A percentile compares a stretch with the other conserved stretches of the same genome.
These are phyloP conservation scores for Trissolcus basalis DNA, from an alignment of 1,140 invertebrate genomes.

Conservation along the genomic window DNA sequence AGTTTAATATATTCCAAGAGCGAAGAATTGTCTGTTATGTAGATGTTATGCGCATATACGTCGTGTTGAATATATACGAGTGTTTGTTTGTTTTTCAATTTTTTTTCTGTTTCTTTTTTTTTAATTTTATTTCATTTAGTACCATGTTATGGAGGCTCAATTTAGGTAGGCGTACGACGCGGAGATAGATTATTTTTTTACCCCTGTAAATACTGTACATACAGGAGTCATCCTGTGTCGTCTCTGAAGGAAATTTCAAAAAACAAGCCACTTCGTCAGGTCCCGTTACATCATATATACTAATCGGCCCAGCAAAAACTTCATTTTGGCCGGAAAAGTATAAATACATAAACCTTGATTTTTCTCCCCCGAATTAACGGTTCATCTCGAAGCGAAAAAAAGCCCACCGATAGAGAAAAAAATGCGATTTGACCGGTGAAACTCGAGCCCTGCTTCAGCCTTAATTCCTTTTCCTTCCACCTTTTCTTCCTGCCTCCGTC, in stretches of 20 bases:
- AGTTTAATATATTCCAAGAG: conserved; percentile 48
- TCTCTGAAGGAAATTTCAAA: too few relatives aligned
- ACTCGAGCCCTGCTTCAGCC: conserved; percentile 41
- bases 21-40: conserved; percentile 31
- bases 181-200: conserved; percentile 40
- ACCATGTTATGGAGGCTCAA: conserved; percentile 71
- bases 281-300: too few relatives aligned
- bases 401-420: conserved; percentile 49
- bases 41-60: conserved; percentile 37
- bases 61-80: conserved; percentile 33
- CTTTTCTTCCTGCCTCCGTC: conserved; percentile 10
- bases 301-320: too few relatives aligned
- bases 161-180: conserved; percentile 66
- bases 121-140: conserved; percentile 39
- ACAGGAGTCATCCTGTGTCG: conserved; percentile 24
- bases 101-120: too few relatives aligned
- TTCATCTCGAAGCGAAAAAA: conserved; percentile 4
- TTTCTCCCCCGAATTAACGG: too few relatives aligned
- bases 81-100: conserved; percentile 32
- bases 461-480: conserved; percentile 36
- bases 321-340: too few relatives aligned
- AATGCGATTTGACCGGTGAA: conserved; percentile 29
- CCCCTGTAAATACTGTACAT: conserved; percentile 57
- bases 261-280: too few relatives aligned
- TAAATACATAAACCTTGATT: too few relatives aligned